Evolutionary conservation across 1,140 invertebrate genomes (phyloP).

Genomic region (Heterodera schachtii): DNA sequence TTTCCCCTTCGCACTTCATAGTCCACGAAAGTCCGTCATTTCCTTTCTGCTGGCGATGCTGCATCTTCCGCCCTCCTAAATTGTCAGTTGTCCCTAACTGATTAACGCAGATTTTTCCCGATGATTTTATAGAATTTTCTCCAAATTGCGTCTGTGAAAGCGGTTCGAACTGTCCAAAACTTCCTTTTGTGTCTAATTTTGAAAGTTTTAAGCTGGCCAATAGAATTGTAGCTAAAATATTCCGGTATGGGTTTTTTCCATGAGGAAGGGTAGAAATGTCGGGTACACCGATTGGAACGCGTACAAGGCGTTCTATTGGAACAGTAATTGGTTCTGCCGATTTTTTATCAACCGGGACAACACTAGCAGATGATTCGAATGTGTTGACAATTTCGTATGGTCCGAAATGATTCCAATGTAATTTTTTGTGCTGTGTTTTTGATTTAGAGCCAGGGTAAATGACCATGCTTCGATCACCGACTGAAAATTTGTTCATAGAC

Average conservation of each 20-base stretch:
- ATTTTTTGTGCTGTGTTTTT: background rate
- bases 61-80: background rate
- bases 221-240: slow-evolving; percentile 2
- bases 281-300: background rate
- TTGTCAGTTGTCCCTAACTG: background rate
- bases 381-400: background rate
- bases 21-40: background rate
- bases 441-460: slow-evolving; percentile 7
- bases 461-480: slow-evolving; percentile 6
- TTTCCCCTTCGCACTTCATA: background rate
- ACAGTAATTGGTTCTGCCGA: background rate
- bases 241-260: slow-evolving; percentile 1
- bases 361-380: background rate
- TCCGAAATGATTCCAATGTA: slow-evolving; percentile 4
- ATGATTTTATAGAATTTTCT: background rate
- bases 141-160: background rate
- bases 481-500: background rate
- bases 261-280: slow-evolving; percentile 5
- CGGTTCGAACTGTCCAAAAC: too few species aligned
- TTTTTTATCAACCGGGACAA: background rate
- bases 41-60: too few species aligned
- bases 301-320: background rate
- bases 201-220: background rate
- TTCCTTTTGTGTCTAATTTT: background rate
- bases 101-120: background rate